Base-by-base conservation (phyloP, 2,797 vertebrate species). In the Neoniphon sammara region DNA sequence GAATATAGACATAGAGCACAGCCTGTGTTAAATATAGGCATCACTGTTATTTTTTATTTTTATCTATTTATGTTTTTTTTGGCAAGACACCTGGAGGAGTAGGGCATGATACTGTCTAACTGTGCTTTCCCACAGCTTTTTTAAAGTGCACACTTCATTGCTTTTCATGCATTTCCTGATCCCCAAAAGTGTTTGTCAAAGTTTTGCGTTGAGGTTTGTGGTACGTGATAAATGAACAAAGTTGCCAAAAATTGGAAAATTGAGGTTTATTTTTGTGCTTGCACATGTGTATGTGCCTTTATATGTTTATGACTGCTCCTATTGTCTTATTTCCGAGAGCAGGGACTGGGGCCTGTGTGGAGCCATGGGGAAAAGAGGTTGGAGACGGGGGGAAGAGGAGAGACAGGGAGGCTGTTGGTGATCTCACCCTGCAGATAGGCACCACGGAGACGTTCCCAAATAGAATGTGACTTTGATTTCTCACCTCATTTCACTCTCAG, bases 401-500 rank as follows among this genome's bases (percentile, higher is more conserved):
- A 9, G 60, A 47, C 9, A 27, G 58, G 73, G 74, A 46, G 77
- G 65, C 72, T 72, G 81, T 82, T 80, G 87, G 87, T 90, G 87
- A 92, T 90, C 88, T 91, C 89, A 86, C 90, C 76, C 85, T 85
- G 82, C 89, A 89, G 90, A 92, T 87, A 90, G 89, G 85, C 87
- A 85, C 88, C 84, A 65, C 71, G 61, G 88, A 89, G 87, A 90
- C 59, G 81, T 80, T 88, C 84, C 89, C 89, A 93, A 93, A 94
- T 92, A 89, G 89, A 91, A 94, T 90, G 87, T 90, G 93, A 94
- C 92, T 94, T 94, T 94, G 93, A 94, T 94, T 94, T 95, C 91
- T 92, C 93, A 93, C 91, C 92, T 93, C 93, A 93, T 94, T 94
- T 94, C 93, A 92, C 93, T 93, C 90, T 91, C 92, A 91, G 91